phyloP scores from a whole-genome alignment of 2,113 vertebrate species.

The Butastur rufipennis region DNA sequence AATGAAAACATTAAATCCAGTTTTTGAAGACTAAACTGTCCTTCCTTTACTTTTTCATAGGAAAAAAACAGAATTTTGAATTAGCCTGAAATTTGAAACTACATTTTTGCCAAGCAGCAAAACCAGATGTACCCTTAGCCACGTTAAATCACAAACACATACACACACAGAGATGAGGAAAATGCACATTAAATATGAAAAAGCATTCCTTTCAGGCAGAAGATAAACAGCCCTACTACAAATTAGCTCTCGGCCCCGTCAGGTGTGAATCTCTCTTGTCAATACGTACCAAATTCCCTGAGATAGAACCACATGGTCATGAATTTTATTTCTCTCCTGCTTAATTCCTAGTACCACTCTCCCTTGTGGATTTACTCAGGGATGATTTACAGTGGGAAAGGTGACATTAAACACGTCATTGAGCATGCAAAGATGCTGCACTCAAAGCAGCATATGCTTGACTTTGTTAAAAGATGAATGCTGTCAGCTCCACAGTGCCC shows the following conservation, averaged over 20 bases:
- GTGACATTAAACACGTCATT: constrained; percentile 78
- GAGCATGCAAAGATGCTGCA: constrained; percentile 75
- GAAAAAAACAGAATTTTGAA: background rate
- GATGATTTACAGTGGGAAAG: constrained; percentile 76
- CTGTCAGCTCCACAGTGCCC: constrained; percentile 61
- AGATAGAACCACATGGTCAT: constrained; percentile 70
- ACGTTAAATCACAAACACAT: constrained; percentile 19
- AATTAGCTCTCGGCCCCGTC: constrained; percentile 66
- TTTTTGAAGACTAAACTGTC: constrained; percentile 50
- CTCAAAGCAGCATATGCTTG: constrained; percentile 70
- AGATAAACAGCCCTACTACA: constrained; percentile 63
- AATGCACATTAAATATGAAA: constrained; percentile 67
- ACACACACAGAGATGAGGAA: constrained; percentile 7
- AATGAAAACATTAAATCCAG: constrained; percentile 1
- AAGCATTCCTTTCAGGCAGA: constrained; percentile 62
- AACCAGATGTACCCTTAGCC: constrained; percentile 6
- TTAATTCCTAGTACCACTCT: constrained; percentile 71
- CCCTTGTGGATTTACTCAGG: constrained; percentile 72
- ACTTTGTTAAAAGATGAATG: constrained; percentile 73
- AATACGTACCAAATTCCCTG: constrained; percentile 66
- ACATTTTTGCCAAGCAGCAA: background rate
- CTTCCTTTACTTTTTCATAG: background rate
- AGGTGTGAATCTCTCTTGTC: constrained; percentile 70
- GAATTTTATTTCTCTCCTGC: constrained; percentile 70
- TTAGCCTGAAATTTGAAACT: background rate